Conservation (phyloP, 2,888 invertebrate genomes). For the Lacanobia wlatinum region DNA sequence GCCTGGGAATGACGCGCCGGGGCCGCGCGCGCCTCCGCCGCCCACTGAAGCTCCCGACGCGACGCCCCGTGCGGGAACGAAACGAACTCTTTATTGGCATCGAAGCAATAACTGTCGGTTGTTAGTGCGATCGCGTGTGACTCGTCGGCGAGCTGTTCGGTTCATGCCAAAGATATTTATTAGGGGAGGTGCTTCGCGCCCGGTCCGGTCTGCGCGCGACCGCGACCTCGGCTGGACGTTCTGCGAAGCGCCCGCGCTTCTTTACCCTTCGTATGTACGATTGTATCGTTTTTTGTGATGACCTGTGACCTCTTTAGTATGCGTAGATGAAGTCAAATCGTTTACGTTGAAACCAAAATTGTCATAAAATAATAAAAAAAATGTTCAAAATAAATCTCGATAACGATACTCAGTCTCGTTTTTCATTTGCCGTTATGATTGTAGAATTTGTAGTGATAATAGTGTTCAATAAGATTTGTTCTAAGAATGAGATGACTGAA, state of each 20-base stretch:
- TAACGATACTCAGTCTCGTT: conserved; percentile 88
- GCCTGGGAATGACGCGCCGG: conserved; percentile 82
- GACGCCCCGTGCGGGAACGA: conserved; percentile 69
- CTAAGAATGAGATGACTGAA: conserved; percentile 89
- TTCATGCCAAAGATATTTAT: conserved; percentile 91
- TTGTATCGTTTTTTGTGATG: conserved; percentile 79
- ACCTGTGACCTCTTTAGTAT: conserved; percentile 81
- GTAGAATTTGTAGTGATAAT: conserved; percentile 88
- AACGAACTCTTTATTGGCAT: conserved; percentile 77
- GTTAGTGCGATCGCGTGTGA: conserved; percentile 83
- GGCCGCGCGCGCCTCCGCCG: conserved; percentile 66
- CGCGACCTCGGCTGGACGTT: conserved; percentile 67
- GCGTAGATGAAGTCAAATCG: conserved; percentile 81
- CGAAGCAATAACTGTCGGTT: conserved; percentile 79
- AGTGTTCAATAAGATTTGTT: conserved; percentile 89
- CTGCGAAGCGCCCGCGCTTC: conserved; percentile 74
- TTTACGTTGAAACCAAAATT: conserved; percentile 83
- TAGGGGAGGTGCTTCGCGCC: conserved; percentile 82
- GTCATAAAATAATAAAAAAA: conserved; percentile 77
- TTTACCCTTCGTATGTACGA: conserved; percentile 74
- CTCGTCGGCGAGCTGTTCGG: conserved; percentile 86
- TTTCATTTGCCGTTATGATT: conserved; percentile 88
- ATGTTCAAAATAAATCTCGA: conserved; percentile 84
- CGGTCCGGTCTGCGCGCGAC: conserved; percentile 67
- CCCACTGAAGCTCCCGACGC: conserved; percentile 70